A percentile compares a stretch with the other conserved stretches of the same genome.
Conservation (phyloP, 2,797 vertebrate genomes). For the Pseudochromis fuscus region DNA sequence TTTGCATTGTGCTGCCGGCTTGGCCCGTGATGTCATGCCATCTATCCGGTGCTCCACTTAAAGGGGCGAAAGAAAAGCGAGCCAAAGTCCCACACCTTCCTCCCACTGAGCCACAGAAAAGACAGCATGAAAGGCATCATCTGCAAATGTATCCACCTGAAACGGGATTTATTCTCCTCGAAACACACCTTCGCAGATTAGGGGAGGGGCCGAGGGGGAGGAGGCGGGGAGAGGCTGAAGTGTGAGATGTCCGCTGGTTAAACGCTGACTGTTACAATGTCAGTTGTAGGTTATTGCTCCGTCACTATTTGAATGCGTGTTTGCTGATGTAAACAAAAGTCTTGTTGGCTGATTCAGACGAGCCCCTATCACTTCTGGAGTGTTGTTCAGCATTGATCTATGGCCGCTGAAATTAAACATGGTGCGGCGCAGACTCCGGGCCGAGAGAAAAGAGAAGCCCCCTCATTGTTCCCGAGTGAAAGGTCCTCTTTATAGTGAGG, state of each 20-base stretch:
- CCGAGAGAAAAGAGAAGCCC: slow-evolving; percentile 84
- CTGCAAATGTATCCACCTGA: slow-evolving; percentile 84
- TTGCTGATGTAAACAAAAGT: slow-evolving; percentile 72
- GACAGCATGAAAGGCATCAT: slow-evolving; percentile 82
- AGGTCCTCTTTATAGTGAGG: slow-evolving; percentile 85
- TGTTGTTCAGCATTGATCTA: slow-evolving; percentile 83
- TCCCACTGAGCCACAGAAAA: slow-evolving; percentile 83
- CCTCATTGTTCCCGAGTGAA: slow-evolving; percentile 86
- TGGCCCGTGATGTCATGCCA: slow-evolving; percentile 86
- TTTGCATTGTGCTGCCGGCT: slow-evolving; percentile 85
- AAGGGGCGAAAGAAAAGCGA: slow-evolving; percentile 83
- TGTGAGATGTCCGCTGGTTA: slow-evolving; percentile 56
- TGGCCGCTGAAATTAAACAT: slow-evolving; percentile 83
- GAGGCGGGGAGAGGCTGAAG: too few relatives aligned
- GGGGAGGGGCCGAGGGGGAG: slow-evolving; percentile 37
- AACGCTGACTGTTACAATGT: slow-evolving; percentile 38
- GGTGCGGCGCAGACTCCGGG: slow-evolving; percentile 77
- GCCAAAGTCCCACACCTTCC: slow-evolving; percentile 82
- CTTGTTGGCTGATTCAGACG: slow-evolving; percentile 76
- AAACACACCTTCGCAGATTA: slow-evolving; percentile 80
- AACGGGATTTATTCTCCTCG: slow-evolving; percentile 66
- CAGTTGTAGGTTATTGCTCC: slow-evolving; percentile 51
- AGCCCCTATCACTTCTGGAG: slow-evolving; percentile 80
- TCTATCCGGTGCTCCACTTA: slow-evolving; percentile 83
- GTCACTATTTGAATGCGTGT: slow-evolving; percentile 62